phyloP scores from a whole-genome alignment of 2,113 vertebrate genomes.

The Tylochromis polylepis region DNA sequence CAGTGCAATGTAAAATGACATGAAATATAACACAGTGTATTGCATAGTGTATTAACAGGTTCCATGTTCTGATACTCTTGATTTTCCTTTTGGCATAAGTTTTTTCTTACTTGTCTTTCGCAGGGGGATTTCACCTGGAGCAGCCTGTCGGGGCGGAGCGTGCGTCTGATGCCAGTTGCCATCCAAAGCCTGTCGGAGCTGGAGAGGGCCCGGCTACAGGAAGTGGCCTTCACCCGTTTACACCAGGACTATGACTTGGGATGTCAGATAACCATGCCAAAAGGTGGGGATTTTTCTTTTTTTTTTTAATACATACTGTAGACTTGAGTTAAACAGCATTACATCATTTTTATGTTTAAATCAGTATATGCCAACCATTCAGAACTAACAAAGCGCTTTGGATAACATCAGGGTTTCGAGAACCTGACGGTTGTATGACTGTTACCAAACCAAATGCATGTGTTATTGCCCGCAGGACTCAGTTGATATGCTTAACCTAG shows the following conservation, averaged over 20 bases:
- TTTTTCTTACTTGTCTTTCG: background rate
- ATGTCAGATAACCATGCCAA: slow-evolving; percentile 93
- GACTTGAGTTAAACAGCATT: background rate
- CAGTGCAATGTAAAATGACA: background rate
- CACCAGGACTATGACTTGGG: slow-evolving; percentile 92
- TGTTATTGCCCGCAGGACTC: background rate
- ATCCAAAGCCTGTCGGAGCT: slow-evolving; percentile 91
- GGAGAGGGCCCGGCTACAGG: slow-evolving; percentile 86
- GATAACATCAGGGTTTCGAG: background rate
- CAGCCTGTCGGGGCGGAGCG: slow-evolving; percentile 90
- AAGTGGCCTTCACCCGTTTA: slow-evolving; percentile 89
- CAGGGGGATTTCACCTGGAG: slow-evolving; percentile 96
- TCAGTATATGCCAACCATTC: background rate
- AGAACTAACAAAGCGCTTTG: background rate
- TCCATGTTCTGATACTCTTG: background rate
- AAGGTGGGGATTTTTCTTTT: slow-evolving; percentile 74
- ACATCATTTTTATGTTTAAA: background rate
- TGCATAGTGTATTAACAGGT: background rate
- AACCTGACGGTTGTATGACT: background rate
- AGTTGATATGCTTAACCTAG: background rate
- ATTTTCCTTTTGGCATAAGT: background rate
- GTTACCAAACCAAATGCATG: background rate
- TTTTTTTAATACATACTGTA: background rate
- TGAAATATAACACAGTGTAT: background rate
- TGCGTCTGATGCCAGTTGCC: slow-evolving; percentile 83